Evolutionary conservation across 2,797 vertebrate genomes (phyloP), one percentile per base, ranked within the genome.

Genomic region (Phyllotis vaccarum): DNA sequence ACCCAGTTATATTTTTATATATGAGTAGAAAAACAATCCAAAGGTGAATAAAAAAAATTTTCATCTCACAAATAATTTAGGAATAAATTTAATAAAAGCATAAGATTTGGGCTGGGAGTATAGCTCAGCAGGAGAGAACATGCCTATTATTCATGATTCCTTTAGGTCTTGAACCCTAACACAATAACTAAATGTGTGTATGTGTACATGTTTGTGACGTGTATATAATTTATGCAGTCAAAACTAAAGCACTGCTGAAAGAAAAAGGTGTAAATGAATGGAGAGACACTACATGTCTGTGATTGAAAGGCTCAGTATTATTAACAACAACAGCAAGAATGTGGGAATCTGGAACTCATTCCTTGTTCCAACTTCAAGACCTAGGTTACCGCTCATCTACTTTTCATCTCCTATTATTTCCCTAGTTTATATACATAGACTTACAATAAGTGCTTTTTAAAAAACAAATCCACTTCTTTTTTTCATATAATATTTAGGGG

Each of bases 1-100:
- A 86, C 16, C 78, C 27, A 85, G 1, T 37, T 85, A 4, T 70
- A 66, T 91, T 90, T 95, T 54, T 94, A 79, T 56, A 85, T 76
- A 81, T 29, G 81, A 93, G 12, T n/a, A 96, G 52, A 79, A 29
- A 89, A 89, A 54, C 17, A 91, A 76, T 89, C 79, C 62, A 95
- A 91, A 92, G 92, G 70, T 78, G 43, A 86, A 62, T 78, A 54
- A 72, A 95, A 82, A 68, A 31, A 6, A 78, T 34, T 91, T 91
- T 31, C 17, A 90, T 88, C 29, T 95, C 37, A n/a, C 27, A 82
- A 40, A 64, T 83, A 83, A 46, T 43, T 76, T 78, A 90, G 91
- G 68, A 92, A 87, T 83, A n/a, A 43, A 87, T 66, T 95, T 94
- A 86, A 78, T 40, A 83, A 46, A 94, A 86, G 29, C 83, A 60